Percentiles rank a stretch among this genome's conserved stretches.
Evolutionary conservation across 2,797 vertebrate genomes (phyloP).

Genomic region (Phalloptychus januarius): DNA sequence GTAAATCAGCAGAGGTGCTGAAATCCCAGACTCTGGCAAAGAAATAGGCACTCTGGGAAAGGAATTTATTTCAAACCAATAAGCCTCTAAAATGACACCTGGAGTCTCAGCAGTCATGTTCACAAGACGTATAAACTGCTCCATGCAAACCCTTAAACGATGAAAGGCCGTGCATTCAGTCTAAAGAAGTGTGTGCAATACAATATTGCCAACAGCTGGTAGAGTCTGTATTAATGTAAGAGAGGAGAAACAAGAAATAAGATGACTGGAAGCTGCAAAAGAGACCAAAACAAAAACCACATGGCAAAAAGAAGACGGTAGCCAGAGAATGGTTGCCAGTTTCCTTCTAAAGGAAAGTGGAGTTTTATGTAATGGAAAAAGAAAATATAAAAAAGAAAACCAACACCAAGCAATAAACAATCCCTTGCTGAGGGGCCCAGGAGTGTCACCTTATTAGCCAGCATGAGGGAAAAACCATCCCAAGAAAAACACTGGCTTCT

Average conservation of each 20-base stretch:
- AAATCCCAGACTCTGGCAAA: constrained; percentile 71
- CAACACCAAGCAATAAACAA: constrained; percentile 59
- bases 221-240: constrained; percentile 8
- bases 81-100: constrained; percentile 64
- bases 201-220: constrained; percentile 7
- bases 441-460: constrained; percentile 66
- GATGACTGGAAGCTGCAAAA: constrained; percentile 36
- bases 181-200: constrained; percentile 7
- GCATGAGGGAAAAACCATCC: constrained; percentile 37
- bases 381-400: constrained; percentile 59
- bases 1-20: constrained; percentile 74
- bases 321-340: constrained; percentile 66
- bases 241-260: not conserved
- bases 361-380: constrained; percentile 72
- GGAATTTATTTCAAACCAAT: constrained; percentile 74
- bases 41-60: constrained; percentile 79
- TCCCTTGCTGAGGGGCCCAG: constrained; percentile 44
- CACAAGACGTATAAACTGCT: constrained; percentile 32
- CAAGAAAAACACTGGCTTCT: constrained; percentile 65
- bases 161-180: constrained; percentile 12
- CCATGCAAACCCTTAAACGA: constrained; percentile 13
- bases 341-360: constrained; percentile 53
- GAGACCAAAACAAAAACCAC: constrained; percentile 70
- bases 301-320: constrained; percentile 53
- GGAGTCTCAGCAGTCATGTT: constrained; percentile 45